A percentile compares a stretch with the other conserved stretches of the same genome.
These are phyloP conservation scores for Manacus vitellinus DNA, from an alignment of 2,113 vertebrate species.

Conservation along the genomic window DNA sequence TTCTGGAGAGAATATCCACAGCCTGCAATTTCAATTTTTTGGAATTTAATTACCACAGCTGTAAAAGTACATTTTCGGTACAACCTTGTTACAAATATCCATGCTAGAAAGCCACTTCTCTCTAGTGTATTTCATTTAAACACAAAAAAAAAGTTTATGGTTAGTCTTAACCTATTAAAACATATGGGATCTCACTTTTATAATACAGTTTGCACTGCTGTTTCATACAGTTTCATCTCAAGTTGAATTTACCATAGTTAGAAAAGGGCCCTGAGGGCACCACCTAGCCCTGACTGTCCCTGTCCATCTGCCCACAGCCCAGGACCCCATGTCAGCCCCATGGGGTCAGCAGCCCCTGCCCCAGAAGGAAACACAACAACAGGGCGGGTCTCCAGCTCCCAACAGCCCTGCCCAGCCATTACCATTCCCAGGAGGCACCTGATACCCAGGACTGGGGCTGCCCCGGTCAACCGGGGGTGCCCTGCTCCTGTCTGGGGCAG, in stretches of 20 bases:
- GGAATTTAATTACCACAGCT: background rate
- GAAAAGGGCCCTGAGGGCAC: background rate
- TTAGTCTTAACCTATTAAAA: background rate
- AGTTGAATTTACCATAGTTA: background rate
- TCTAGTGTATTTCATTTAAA: background rate
- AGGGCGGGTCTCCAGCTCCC: background rate
- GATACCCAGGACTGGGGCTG: background rate
- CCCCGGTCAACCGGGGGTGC: accelerated
- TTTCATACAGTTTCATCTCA: background rate
- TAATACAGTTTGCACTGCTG: background rate
- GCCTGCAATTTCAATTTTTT: background rate
- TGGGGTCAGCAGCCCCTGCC: background rate
- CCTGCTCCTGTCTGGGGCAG: background rate
- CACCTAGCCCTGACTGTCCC: background rate
- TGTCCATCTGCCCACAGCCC: background rate
- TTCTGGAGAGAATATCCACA: background rate
- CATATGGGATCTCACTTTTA: background rate
- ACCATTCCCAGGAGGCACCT: background rate
- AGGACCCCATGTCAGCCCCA: background rate
- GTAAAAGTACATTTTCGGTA: background rate
- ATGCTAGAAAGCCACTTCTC: background rate
- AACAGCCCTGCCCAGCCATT: background rate
- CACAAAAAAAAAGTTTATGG: background rate
- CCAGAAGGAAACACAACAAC: accelerated
- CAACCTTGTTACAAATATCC: background rate